Evolutionary conservation across 2,113 vertebrate species (phyloP), one percentile per base, ranked within the genome.

Genomic region (Lepus europaeus): DNA sequence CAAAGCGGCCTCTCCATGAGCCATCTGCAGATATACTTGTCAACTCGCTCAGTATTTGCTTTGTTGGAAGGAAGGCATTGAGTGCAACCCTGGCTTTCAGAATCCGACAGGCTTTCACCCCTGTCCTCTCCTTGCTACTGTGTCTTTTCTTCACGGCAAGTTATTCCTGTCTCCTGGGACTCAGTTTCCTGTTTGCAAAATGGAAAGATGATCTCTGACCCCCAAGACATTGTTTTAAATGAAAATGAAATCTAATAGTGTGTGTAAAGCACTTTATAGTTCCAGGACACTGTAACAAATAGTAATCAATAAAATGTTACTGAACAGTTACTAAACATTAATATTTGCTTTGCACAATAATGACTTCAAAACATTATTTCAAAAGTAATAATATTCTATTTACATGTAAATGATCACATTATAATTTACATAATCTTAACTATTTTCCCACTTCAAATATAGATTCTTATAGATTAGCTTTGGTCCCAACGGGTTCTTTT

Each of bases 171-270:
- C 51, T 81, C 61, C n/a, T 79, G 73, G 19, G 63, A 74, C 80
- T 96, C 74, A 17, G 33, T 49, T 78, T 89, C 56, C 84, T 72
- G 29, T 31, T 61, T 87, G 25, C 72, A 80, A 92, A 87, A 84
- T 45, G 59, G 83, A 82, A 91, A 84, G 72, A 64, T 31, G 31
- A 8, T n/a, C 31, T 84, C 12, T 87, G 74, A 56, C 36, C 27
- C 39, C 53, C 36, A 39, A 39, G 17, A 22, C 82, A 19, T 64
- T 0, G 53, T 59, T 1, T 36, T 13, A 36, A 19, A 5, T 59
- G 56, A 70, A 95, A 91, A 89, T 11, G 20, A 80, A 90, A 83
- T 45, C 36, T 33, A 17, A 56, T 19, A 56, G 13, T 77, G 39
- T 51, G 17, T 49, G 20, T 16, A 12, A 90, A 90, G 16, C 17